Conservation (phyloP, 2,888 invertebrate species). For the Endomychus coccineus region DNA sequence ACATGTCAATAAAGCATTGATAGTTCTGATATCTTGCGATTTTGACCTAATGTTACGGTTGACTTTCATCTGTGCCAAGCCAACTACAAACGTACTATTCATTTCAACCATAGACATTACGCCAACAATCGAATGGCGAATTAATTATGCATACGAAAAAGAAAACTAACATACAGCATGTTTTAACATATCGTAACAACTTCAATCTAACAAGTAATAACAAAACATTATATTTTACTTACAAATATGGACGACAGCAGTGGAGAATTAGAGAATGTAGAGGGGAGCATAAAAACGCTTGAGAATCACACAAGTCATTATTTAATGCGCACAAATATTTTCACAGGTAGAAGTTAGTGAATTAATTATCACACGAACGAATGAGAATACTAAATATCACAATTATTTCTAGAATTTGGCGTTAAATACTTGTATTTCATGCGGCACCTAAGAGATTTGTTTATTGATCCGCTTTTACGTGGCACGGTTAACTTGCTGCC, state of each 20-base stretch:
- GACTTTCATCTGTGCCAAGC: too few relatives aligned
- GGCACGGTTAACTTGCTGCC: conserved; percentile 34
- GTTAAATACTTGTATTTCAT: conserved; percentile 42
- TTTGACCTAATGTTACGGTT: too few relatives aligned
- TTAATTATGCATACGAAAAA: too few relatives aligned
- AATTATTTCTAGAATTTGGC: conserved; percentile 44
- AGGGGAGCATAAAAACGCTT: conserved; percentile 35
- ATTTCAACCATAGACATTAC: too few relatives aligned
- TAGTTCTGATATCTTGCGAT: too few relatives aligned
- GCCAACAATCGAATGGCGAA: too few relatives aligned
- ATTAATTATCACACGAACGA: conserved; percentile 37
- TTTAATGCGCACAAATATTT: conserved; percentile 25
- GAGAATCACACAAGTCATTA: conserved; percentile 37
- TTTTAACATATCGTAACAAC: too few relatives aligned
- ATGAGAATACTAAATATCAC: conserved; percentile 45
- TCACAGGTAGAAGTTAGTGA: conserved; percentile 29
- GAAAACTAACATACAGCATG: too few relatives aligned
- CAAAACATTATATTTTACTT: conserved; percentile 20
- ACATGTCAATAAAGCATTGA: too few relatives aligned
- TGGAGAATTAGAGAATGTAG: conserved; percentile 31
- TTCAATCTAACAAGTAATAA: too few relatives aligned
- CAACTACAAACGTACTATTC: too few relatives aligned
- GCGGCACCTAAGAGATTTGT: conserved; percentile 39
- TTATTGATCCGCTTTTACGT: conserved; percentile 43
- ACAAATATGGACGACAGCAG: conserved; percentile 42